Base-by-base conservation (phyloP, 2,113 vertebrate genomes). In the Indicator indicator region DNA sequence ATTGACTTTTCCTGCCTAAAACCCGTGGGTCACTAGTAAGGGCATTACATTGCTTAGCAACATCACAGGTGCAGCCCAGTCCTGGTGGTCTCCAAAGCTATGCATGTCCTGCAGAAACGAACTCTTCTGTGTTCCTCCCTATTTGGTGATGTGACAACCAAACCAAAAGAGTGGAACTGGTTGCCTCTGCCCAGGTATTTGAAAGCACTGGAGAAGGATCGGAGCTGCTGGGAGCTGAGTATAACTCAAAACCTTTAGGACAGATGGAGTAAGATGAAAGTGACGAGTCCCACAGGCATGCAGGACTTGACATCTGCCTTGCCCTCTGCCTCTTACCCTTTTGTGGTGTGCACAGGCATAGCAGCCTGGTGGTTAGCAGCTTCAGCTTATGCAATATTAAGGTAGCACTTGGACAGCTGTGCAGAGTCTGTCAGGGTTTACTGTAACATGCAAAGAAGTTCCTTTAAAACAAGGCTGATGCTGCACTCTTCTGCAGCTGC, bases 371-470 rank as follows among this genome's bases (percentile, higher is more conserved):
- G 42, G 28, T 38, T 59, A 80, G 68, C 64, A 77, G 8, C 64
- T 52, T 68, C 14, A 32, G 52, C 56, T 94, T 63, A 23, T 26
- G 68, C 79, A 85, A 44, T 79, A 15, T 73, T 54, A 32, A 75
- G 74, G 27, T 13, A 18, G 86, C 33, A 14, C 84, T 89, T 84
- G 93, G 86, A 50, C 83, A 92, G 62, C 70, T 82, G 83, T 55
- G 50, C 50, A 12, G 52, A 64, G 59, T 20, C 60, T 91, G 56
- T 65, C 83, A 10, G 23, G n/a, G 32, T 86, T 71, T 77, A 70
- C 60, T 88, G 60, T 33, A 52, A 76, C 38, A 46, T 7, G 40
- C 55, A 72, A 81, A 5, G 23, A 70, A 78, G 52, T 91, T 73
- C 54, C 28, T 85, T 83, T 83, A 36, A 74, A 94, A 48, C 33